phyloP scores from a whole-genome alignment of 1,140 invertebrate species.

The Pemphigus obesinymphae region DNA sequence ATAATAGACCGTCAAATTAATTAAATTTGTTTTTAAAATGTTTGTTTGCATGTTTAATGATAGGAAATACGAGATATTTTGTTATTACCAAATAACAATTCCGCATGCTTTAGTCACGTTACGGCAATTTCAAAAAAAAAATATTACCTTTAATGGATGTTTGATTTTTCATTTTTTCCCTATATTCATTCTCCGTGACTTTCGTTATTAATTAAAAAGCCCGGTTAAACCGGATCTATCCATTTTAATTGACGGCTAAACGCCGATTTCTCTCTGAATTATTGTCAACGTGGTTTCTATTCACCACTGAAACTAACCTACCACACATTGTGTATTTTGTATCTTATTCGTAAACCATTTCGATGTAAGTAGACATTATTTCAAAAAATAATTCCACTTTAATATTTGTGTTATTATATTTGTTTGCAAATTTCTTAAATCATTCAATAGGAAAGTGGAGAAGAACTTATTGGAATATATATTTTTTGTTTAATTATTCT shows the following conservation, averaged over 20 bases:
- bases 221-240: constrained; percentile 26
- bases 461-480: neutral
- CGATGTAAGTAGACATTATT: neutral
- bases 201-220: constrained; percentile 38
- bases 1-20: neutral
- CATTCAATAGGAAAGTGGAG: neutral
- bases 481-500: constrained; percentile 18
- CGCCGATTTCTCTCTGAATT: constrained; percentile 28
- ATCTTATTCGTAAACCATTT: neutral
- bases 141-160: constrained; percentile 6
- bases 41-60: neutral
- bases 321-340: neutral
- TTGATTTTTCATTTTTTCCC: constrained; percentile 8
- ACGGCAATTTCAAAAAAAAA: neutral
- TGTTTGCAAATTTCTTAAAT: neutral
- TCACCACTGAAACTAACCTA: neutral
- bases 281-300: constrained; percentile 25
- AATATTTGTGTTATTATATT: neutral
- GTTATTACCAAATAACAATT: neutral
- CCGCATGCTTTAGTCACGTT: neutral
- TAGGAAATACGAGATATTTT: neutral
- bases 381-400: neutral
- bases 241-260: constrained; percentile 28
- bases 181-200: constrained; percentile 21
- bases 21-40: neutral